Evolutionary conservation across 37 sponge, comb jelly and placozoan genomes (phyloP).

Genomic region (Mnemiopsis leidyi): DNA sequence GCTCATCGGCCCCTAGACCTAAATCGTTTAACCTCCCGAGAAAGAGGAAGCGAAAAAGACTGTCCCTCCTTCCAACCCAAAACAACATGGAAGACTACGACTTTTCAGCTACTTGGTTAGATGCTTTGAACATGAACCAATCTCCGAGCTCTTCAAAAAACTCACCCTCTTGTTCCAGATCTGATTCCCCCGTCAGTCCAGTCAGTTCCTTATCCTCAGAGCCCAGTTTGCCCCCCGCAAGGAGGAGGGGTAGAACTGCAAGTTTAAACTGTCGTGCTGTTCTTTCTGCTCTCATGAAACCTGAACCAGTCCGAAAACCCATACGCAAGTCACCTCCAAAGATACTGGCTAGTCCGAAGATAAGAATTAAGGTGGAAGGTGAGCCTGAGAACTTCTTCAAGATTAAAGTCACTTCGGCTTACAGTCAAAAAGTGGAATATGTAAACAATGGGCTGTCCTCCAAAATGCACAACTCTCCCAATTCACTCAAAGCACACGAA

Average conservation of each 20-base stretch:
- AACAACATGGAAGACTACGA: neutral
- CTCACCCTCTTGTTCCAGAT: neutral
- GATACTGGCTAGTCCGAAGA: neutral
- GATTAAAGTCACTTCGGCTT: neutral
- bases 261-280: slow-evolving; percentile 58
- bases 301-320: neutral
- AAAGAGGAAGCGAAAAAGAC: neutral
- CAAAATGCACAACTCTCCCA: neutral
- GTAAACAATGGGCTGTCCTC: neutral
- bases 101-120: neutral
- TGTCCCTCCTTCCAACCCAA: slow-evolving; percentile 17
- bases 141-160: neutral
- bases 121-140: slow-evolving; percentile 7
- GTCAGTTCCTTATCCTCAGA: neutral
- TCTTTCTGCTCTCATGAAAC: slow-evolving; percentile 44
- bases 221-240: neutral
- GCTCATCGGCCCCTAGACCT: neutral
- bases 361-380: neutral
- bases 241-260: slow-evolving; percentile 24
- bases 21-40: neutral
- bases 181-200: slow-evolving; percentile 32
- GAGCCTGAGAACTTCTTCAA: slow-evolving; percentile 40
- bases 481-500: slow-evolving; percentile 40
- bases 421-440: neutral
- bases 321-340: neutral